phyloP scores from a whole-genome alignment of 2,888 invertebrate genomes.

The Lasiommata megera region DNA sequence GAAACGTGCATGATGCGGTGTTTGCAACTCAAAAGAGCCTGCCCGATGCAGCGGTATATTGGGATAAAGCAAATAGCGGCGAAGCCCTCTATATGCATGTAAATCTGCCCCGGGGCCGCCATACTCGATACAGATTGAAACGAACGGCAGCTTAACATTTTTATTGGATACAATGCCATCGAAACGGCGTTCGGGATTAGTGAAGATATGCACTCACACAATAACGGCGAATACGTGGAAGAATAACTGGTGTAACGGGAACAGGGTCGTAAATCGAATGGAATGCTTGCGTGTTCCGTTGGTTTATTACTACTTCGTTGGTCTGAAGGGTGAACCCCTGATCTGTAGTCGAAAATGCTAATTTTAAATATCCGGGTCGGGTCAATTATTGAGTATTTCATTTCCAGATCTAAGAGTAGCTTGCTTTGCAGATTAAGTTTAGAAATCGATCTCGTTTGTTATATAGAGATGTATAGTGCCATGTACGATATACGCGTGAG shows the following conservation, averaged over 20 bases:
- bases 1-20: slow-evolving; percentile 27
- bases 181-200: slow-evolving; percentile 32
- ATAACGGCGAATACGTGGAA: slow-evolving; percentile 6
- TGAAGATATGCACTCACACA: slow-evolving; percentile 23
- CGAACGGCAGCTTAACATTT: slow-evolving; percentile 64
- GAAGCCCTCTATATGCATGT: slow-evolving; percentile 65
- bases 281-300: not conserved
- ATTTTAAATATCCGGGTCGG: too few relatives aligned
- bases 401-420: too few relatives aligned
- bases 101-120: slow-evolving; percentile 59
- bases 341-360: too few relatives aligned
- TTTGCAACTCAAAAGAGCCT: slow-evolving; percentile 35
- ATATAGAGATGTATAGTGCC: too few relatives aligned
- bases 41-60: slow-evolving; percentile 41
- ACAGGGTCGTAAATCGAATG: not conserved
- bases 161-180: slow-evolving; percentile 54
- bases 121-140: slow-evolving; percentile 68
- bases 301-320: not conserved
- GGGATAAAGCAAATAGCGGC: slow-evolving; percentile 59
- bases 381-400: too few relatives aligned
- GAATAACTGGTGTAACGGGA: not conserved
- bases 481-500: too few relatives aligned
- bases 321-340: too few relatives aligned
- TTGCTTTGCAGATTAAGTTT: too few relatives aligned
- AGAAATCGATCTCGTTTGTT: too few relatives aligned